These are phyloP conservation scores for Macropus fuliginosus DNA, from an alignment of 2,797 vertebrate species.

Conservation along the genomic window DNA sequence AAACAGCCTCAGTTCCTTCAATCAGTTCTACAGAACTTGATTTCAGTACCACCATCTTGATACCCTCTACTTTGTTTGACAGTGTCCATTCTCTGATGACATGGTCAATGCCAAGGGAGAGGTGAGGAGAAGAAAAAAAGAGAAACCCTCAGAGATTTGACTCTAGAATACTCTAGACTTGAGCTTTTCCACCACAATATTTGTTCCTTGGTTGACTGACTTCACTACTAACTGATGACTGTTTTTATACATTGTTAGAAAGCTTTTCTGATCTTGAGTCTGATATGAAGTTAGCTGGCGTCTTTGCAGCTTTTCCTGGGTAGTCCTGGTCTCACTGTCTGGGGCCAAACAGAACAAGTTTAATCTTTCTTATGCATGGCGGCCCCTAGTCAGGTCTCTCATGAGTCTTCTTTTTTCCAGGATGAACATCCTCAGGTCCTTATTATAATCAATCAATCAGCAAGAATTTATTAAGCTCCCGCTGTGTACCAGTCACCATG, in stretches of 20 bases:
- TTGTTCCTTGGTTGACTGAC: not conserved
- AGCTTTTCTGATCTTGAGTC: not conserved
- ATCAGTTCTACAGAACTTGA: not conserved
- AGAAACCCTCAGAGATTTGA: not conserved
- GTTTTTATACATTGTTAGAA: not conserved
- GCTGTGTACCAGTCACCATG: not conserved
- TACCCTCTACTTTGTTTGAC: not conserved
- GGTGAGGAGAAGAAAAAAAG: not conserved
- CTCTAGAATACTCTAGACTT: not conserved
- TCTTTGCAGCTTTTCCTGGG: not conserved
- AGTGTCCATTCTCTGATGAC: not conserved
- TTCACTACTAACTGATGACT: not conserved
- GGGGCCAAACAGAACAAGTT: not conserved
- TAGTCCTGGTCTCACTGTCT: not conserved
- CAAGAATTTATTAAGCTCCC: not conserved
- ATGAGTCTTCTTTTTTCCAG: not conserved
- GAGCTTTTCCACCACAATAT: not conserved
- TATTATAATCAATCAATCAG: not conserved
- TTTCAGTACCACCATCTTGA: not conserved
- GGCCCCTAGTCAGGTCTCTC: not conserved
- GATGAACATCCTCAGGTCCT: not conserved
- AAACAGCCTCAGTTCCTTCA: not conserved
- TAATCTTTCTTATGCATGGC: not conserved
- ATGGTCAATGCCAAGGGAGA: not conserved
- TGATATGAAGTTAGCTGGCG: not conserved